Conservation (phyloP, 2,888 invertebrate species). For the Drosophila testacea region DNA sequence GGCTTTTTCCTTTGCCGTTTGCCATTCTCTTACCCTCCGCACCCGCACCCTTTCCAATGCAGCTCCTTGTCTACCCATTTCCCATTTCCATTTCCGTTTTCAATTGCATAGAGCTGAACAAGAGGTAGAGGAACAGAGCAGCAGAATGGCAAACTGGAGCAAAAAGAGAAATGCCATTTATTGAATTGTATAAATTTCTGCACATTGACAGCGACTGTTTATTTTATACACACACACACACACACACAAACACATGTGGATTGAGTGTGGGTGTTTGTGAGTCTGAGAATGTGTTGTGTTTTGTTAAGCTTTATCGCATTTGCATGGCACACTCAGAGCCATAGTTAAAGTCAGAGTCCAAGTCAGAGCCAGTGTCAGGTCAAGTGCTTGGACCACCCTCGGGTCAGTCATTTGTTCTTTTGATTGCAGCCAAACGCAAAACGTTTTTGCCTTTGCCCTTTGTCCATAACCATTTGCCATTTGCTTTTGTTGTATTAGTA, state of each 20-base stretch:
- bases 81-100: conserved; percentile 71
- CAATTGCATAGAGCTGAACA: conserved; percentile 63
- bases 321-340: conserved; percentile 59
- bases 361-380: conserved; percentile 41
- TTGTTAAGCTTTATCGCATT: conserved; percentile 75
- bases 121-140: conserved; percentile 39
- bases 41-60: conserved; percentile 20
- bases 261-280: conserved; percentile 19
- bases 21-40: conserved; percentile 2
- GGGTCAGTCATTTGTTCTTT: conserved; percentile 78
- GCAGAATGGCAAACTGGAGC: conserved; percentile 22
- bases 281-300: conserved; percentile 42
- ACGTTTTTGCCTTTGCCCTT: conserved; percentile 61
- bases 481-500: conserved; percentile 77
- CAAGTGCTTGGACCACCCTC: conserved; percentile 69
- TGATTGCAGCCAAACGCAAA: conserved; percentile 68
- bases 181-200: conserved; percentile 82
- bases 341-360: background rate
- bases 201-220: conserved; percentile 75
- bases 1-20: conserved; percentile 70
- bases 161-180: conserved; percentile 75
- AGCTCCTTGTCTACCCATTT: conserved; percentile 35
- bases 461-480: conserved; percentile 25
- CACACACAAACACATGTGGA: conserved; percentile 27
- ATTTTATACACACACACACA: conserved; percentile 61